phyloP scores from a whole-genome alignment of 2,888 invertebrate species.

The Morpho deidamia region DNA sequence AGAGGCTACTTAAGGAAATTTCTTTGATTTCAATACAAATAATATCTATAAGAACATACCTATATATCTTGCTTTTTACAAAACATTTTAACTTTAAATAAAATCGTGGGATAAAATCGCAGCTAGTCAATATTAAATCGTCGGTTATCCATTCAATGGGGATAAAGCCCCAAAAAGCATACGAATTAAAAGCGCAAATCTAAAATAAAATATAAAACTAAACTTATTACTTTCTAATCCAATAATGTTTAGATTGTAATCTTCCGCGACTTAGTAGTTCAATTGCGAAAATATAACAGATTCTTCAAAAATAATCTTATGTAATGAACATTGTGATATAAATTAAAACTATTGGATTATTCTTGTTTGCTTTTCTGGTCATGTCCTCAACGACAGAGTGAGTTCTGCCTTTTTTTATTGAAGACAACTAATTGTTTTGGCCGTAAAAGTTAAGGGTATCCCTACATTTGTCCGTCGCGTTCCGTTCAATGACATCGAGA shows the following conservation, averaged over 20 bases:
- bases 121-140: too few species aligned
- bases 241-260: not conserved
- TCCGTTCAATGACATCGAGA: not conserved
- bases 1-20: too few species aligned
- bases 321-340: constrained; percentile 4
- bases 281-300: not conserved
- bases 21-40: too few species aligned
- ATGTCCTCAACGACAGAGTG: not conserved
- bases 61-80: too few species aligned
- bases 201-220: too few species aligned
- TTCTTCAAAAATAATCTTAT: not conserved
- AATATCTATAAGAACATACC: too few species aligned
- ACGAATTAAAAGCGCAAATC: not conserved
- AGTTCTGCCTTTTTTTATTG: not conserved
- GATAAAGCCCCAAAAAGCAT: too few species aligned
- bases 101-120: too few species aligned
- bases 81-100: too few species aligned
- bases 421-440: constrained; percentile 5
- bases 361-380: constrained; percentile 3
- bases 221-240: too few species aligned
- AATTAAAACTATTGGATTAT: constrained; percentile 4
- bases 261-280: not conserved
- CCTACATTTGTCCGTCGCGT: constrained; percentile 1
- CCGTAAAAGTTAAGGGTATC: constrained; percentile 4
- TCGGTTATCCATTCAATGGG: too few species aligned